These are phyloP conservation scores for Gobionotothen gibberifrons DNA, from an alignment of 2,797 vertebrate genomes.

Conservation along the genomic window DNA sequence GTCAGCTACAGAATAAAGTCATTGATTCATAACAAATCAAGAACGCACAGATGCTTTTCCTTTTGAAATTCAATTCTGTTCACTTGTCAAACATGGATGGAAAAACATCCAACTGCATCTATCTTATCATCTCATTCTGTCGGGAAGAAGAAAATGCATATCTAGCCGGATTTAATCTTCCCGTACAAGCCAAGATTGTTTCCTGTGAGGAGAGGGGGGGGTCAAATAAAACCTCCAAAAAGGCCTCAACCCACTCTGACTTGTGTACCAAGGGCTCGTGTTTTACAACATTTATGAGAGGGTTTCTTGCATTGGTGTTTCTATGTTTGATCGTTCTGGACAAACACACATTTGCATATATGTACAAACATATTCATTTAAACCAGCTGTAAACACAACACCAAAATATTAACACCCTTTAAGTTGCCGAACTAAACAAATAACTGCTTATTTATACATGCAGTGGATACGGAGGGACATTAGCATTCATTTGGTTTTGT, in stretches of 20 bases:
- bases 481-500: constrained; percentile 2
- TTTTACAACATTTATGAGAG: constrained; percentile 3
- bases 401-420: too few species aligned
- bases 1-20: constrained; percentile 42
- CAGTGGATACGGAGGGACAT: not conserved
- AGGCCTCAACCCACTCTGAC: not conserved
- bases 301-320: constrained; percentile 2
- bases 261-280: not conserved
- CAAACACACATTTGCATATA: too few species aligned
- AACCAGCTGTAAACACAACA: not conserved
- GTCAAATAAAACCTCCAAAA: not conserved
- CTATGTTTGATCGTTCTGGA: not conserved
- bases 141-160: not conserved
- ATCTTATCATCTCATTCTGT: constrained; percentile 7
- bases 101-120: not conserved
- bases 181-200: not conserved
- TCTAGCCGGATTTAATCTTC: constrained; percentile 9
- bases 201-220: not conserved
- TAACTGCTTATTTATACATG: not conserved
- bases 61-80: constrained; percentile 9
- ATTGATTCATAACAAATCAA: constrained; percentile 58
- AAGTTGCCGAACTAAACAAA: not conserved
- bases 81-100: constrained; percentile 11
- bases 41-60: constrained; percentile 9
- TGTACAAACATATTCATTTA: too few species aligned